Evolutionary conservation across 2,888 invertebrate species (phyloP), one percentile per base, ranked within the genome.

Genomic region (Archips crataeganus): DNA sequence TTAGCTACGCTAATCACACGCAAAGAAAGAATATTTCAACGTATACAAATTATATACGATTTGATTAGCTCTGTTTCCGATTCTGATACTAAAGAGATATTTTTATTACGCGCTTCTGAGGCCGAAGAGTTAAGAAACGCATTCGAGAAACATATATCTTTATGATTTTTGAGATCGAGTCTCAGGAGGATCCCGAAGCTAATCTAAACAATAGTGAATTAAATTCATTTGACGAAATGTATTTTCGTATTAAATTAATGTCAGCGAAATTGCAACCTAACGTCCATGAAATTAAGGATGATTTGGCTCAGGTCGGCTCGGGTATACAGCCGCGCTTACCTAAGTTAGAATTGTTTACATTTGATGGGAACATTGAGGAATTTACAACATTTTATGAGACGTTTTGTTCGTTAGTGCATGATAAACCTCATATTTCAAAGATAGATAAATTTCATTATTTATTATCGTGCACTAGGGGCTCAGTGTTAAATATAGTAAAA

Each of bases 271-370:
- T 60, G 13, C 34, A 60, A 60, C 60, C 60, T 60, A 60, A 60
- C 1, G 60, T 13, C 36, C 8, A 60, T 49, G 49, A 49, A 10
- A n/a, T 10, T 49, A 49, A 4, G n/a, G 49, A n/a, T 49, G 2
- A 49, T 3, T 49, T 5, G 3, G 36, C 60, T 60, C n/a, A 5
- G 36, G 9, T 32, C 13, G 34, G 36, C n/a, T 6, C 34, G 60
- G 60, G 36, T 3, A 60, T 39, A 11, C 60, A 39, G 32, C 60
- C 60, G 36, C 60, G 60, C 36, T 10, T 60, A 32, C 60, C 60
- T 34, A 60, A 60, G 60, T 60, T 60, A 36, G 60, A 60, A 60
- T 60, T 60, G 36, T 60, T 60, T 60, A n/a, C 36, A 9, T 60
- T 60, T 60, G 60, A 60, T 36, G 36, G 60, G 13, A 60, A 60